Base-by-base conservation (phyloP, 2,888 invertebrate species). In the Eucera pruinosa region DNA sequence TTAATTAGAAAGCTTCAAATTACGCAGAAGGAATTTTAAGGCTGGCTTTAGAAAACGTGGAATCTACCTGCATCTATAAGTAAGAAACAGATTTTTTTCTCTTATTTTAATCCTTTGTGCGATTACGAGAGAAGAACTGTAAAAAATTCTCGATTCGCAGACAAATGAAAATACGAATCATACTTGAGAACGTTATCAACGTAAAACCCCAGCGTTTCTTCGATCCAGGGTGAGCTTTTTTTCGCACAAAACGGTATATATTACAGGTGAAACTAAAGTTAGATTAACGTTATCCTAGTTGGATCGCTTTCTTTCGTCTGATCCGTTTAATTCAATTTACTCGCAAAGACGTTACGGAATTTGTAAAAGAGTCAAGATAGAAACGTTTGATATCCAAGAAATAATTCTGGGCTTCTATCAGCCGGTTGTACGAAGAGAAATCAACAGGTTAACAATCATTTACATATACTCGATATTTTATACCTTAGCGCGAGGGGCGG, bases 201-300 rank as follows among this genome's bases (percentile, higher is more conserved):
- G 54, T 6, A 2, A 13, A 13, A 23, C 11, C 20, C 20, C 13
- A 11, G n/a, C n/a, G 20, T 65, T 45, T 23, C 25, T 11, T 45
- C 54, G 5, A 18, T 25, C n/a, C 23, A 20, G 30, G 1, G 20
- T n/a, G 18, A 30, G 13, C 25, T 13, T 48, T 25, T 25, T 18
- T 20, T 13, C 39, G 13, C 39, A 25, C 6, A 23, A 41, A n/a
- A 15, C 13, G 30, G 20, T 3, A 27, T 36, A 45, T 36, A 36
- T 36, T 54, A 69, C 54, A 54, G 27, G 36, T 61, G 45, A 47
- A 45, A 54, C 43, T 20, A 3, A 62, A 39, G 23, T 23, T 54
- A 0, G 15, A 11, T 20, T 18, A 54, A 54, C 25, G 18, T 27
- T n/a, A 20, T 7, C 9, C 11, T 11, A 6, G 52, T 7, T 20